Conservation (phyloP, 2,113 vertebrate genomes). For the Neogale vison region DNA sequence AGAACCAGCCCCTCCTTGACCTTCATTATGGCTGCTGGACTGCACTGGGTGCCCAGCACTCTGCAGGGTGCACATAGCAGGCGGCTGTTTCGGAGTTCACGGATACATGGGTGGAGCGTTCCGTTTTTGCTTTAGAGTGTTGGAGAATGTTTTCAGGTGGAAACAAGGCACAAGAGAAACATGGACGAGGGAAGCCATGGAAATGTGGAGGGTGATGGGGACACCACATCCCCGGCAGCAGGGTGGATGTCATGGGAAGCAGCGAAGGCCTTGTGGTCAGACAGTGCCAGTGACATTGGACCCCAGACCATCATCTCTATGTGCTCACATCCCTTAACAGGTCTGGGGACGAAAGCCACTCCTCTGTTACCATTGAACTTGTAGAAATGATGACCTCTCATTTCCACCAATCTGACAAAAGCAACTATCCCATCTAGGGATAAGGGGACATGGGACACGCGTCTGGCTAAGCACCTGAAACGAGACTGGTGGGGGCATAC, state of each 20-base stretch:
- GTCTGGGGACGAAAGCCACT: background rate
- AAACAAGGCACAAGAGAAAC: too few relatives aligned
- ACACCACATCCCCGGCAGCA: background rate
- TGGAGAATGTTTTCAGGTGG: too few relatives aligned
- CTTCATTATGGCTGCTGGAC: background rate
- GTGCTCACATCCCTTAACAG: background rate
- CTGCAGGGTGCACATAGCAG: background rate
- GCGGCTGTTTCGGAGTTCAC: background rate
- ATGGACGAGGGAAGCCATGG: background rate
- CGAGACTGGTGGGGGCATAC: background rate
- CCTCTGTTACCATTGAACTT: background rate
- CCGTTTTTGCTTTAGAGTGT: background rate
- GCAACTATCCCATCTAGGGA: background rate
- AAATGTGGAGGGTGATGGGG: background rate
- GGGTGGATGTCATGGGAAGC: background rate
- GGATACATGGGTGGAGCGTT: accelerated
- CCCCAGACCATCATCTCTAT: background rate
- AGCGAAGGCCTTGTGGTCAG: accelerated
- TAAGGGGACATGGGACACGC: background rate
- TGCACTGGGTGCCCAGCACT: too few relatives aligned
- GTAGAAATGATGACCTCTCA: background rate
- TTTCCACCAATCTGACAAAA: background rate
- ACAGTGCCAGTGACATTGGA: accelerated
- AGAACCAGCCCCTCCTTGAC: background rate
- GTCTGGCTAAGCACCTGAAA: background rate